Evolutionary conservation across 2,797 vertebrate genomes (phyloP).

Genomic region (Melanotaenia nigrans): DNA sequence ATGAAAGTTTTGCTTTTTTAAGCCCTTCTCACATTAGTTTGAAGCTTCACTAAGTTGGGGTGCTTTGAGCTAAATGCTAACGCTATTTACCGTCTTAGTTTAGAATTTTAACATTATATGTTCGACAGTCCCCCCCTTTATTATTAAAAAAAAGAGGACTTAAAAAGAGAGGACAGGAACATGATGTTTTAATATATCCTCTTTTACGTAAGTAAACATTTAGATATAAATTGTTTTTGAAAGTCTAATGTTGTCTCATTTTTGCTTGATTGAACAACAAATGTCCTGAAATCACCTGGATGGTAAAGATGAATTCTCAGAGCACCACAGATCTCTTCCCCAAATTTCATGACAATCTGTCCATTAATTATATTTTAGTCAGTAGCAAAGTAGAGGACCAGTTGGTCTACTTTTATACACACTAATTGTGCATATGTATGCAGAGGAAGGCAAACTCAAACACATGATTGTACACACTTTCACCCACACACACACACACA

Average conservation of each 20-base stretch:
- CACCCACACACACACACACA: constrained; percentile 14
- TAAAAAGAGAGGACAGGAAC: not conserved
- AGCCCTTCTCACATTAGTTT: not conserved
- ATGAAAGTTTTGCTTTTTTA: not conserved
- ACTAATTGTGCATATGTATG: constrained; percentile 37
- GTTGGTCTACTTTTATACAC: constrained; percentile 35
- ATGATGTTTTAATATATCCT: not conserved
- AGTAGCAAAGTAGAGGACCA: constrained; percentile 8
- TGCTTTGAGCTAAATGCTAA: too few relatives aligned
- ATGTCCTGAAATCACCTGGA: constrained; percentile 3
- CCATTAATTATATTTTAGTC: not conserved
- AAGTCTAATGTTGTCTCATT: not conserved
- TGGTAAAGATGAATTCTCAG: not conserved
- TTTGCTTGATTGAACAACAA: not conserved
- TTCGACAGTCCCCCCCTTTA: too few relatives aligned
- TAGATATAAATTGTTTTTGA: not conserved
- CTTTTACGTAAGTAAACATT: not conserved
- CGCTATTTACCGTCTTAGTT: too few relatives aligned
- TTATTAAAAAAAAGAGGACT: not conserved
- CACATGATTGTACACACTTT: constrained; percentile 9
- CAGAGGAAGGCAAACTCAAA: constrained; percentile 27
- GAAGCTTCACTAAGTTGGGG: too few relatives aligned
- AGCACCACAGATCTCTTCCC: not conserved
- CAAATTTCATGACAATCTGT: constrained; percentile 5
- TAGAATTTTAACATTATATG: too few relatives aligned